Conservation (phyloP, 1,140 invertebrate species). For the Monomorium pharaonis region DNA sequence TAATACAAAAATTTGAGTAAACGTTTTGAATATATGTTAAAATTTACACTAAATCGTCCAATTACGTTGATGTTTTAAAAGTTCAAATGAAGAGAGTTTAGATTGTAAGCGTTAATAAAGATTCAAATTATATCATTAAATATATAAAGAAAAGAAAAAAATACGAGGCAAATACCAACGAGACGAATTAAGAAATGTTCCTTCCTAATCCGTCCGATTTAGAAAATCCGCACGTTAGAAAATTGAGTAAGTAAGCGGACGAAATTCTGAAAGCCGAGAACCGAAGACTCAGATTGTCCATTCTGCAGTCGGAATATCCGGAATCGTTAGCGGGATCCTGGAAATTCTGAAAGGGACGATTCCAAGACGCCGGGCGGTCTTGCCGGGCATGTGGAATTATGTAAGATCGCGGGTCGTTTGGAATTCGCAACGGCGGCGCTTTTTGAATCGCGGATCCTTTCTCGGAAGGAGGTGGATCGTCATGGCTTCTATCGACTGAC, state of each 20-base stretch:
- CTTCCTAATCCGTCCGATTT: not conserved
- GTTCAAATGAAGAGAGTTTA: not conserved
- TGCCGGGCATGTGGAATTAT: constrained; percentile 68
- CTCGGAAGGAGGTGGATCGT: constrained; percentile 59
- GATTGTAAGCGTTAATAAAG: not conserved
- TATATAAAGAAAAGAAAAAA: not conserved
- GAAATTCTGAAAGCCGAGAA: constrained; percentile 8
- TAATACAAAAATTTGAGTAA: too few relatives aligned
- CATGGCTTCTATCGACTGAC: constrained; percentile 30
- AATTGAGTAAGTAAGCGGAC: constrained; percentile 17
- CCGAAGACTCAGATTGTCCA: constrained; percentile 33
- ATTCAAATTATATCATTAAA: not conserved
- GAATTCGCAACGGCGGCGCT: constrained; percentile 67
- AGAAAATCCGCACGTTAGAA: too few relatives aligned
- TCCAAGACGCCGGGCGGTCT: constrained; percentile 64
- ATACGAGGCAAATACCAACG: not conserved
- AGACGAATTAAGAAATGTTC: not conserved
- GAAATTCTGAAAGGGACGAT: constrained; percentile 64
- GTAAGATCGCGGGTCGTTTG: constrained; percentile 69
- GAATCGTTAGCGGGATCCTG: constrained; percentile 68
- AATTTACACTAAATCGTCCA: too few relatives aligned
- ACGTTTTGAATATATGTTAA: too few relatives aligned
- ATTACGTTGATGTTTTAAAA: not conserved
- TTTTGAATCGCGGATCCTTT: constrained; percentile 72
- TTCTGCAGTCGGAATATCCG: constrained; percentile 59